Conservation (phyloP, 2,797 vertebrate genomes). For the Glossophaga mutica region DNA sequence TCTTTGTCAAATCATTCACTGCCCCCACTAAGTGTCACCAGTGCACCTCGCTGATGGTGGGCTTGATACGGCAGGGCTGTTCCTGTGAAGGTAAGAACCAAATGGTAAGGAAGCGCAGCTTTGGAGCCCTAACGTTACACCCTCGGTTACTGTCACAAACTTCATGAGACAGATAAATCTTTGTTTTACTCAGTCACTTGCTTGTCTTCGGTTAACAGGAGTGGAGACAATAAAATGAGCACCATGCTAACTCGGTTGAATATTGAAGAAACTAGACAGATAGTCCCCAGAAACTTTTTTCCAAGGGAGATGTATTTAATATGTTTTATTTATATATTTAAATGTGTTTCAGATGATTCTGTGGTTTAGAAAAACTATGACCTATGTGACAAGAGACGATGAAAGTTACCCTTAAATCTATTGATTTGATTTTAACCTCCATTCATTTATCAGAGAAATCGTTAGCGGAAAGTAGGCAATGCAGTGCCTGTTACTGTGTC, state of each 20-base stretch:
- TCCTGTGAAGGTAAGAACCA: constrained; percentile 93
- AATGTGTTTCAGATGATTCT: background rate
- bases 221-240: background rate
- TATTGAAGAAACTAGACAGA: background rate
- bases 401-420: background rate
- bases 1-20: constrained; percentile 96
- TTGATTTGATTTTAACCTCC: background rate
- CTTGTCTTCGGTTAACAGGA: background rate
- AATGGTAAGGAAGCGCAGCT: background rate
- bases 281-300: background rate
- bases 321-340: background rate
- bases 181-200: background rate
- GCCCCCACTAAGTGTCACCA: constrained; percentile 97
- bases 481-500: background rate
- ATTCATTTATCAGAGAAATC: constrained; percentile 17
- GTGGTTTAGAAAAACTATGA: background rate
- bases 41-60: constrained; percentile 98
- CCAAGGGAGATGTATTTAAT: background rate
- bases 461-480: background rate
- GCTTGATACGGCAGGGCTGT: constrained; percentile 96
- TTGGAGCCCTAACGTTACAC: background rate
- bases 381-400: background rate
- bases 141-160: background rate
- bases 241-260: background rate
- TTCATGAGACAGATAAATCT: background rate